phyloP scores from a whole-genome alignment of 2,888 invertebrate species.

The Xestia sexstrigata region DNA sequence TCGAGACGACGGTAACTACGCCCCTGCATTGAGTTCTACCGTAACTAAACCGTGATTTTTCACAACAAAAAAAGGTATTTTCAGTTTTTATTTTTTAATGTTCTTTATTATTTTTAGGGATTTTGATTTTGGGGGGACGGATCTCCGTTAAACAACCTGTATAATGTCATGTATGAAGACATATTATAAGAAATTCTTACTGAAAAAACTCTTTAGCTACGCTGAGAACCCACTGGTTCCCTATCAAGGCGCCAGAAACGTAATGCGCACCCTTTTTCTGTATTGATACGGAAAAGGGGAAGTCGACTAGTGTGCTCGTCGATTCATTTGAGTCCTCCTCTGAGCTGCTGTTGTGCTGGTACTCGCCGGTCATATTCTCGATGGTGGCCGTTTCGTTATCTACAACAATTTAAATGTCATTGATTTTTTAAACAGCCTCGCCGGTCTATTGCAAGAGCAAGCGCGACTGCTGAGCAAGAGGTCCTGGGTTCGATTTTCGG shows the following conservation, averaged over 20 bases:
- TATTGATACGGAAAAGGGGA: constrained; percentile 83
- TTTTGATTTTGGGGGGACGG: no score
- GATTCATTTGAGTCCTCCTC: constrained; percentile 57
- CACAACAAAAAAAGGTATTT: no score
- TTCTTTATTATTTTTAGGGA: no score
- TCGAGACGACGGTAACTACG: no score
- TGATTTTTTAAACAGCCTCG: background rate
- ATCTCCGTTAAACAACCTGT: no score
- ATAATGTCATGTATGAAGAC: no score
- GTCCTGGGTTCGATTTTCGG: background rate
- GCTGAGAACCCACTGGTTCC: constrained; percentile 81
- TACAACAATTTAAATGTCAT: background rate
- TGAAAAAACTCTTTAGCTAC: constrained; percentile 82
- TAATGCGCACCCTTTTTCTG: constrained; percentile 83
- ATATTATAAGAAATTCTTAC: constrained; percentile 70
- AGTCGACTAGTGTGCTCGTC: constrained; percentile 68
- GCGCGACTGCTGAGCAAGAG: no score
- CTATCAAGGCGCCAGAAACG: constrained; percentile 81
- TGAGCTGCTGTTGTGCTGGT: constrained; percentile 59
- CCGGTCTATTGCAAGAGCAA: background rate
- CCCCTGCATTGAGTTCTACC: background rate
- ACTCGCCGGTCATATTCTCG: constrained; percentile 51
- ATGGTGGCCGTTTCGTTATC: constrained; percentile 46
- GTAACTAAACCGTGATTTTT: background rate
- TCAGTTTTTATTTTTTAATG: no score